Evolutionary conservation across 2,113 vertebrate genomes (phyloP), one percentile per base, ranked within the genome.

Genomic region (Sapajus apella): DNA sequence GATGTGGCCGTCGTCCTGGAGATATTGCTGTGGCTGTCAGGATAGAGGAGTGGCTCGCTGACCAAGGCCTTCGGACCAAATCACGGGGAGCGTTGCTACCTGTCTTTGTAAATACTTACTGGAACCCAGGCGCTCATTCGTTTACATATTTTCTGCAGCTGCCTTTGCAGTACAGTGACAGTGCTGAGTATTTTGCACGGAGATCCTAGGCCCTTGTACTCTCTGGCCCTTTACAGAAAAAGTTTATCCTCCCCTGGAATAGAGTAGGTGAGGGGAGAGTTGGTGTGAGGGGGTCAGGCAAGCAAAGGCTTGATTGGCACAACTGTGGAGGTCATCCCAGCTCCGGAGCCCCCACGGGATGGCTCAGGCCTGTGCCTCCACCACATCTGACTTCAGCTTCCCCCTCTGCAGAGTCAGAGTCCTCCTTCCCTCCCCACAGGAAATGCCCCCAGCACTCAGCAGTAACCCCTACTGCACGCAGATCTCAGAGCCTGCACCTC

Each of bases 361-460:
- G 5, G 0, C 77, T 16, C 32, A 86, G 64, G 21, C 85, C 85
- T 43, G 21, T n/a, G 2, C 23, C 23, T 6, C 25, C 5, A 13
- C 7, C 17, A 1, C 23, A 18, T 61, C 18, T 16, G 13, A 2
- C 79, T 50, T 73, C 27, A 73, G 45, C 52, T 18, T 56, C 10
- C 11, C 25, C 25, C 37, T 8, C 43, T 8, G 18, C 37, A 8
- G 4, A 0, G 13, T 13, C 79, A 11, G 4, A 1, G 13, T 13
- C 79, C 52, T 4, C 56, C 45, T 45, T 93, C 66, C 5, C 4
- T 32, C 37, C 58, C 68, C 23, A 17, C 3, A 2, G 30, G 35
- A 20, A 1, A 37, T 25, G 0, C 3, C 27, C 56, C 13, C 1
- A 30, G n/a, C 61, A 30, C 2, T 1, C 37, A 0, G 0, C 37